Conservation (phyloP, 1,140 invertebrate genomes). For the Pseudomyrmex sp. region DNA sequence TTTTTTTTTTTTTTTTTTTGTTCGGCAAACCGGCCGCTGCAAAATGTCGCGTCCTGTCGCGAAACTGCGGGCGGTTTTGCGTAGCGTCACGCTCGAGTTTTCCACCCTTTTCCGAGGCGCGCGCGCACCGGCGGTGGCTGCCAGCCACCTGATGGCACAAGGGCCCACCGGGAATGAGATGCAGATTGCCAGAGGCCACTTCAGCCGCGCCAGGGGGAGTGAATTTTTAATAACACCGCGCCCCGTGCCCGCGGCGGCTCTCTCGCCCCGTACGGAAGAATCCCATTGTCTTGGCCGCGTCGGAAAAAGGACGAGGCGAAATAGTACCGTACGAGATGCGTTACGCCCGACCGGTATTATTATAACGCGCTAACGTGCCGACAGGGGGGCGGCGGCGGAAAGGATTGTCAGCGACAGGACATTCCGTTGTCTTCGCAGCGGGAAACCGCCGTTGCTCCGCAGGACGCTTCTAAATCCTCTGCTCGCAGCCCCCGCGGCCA, state of each 20-base stretch:
- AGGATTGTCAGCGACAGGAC: constrained; percentile 72
- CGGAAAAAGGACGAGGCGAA: constrained; percentile 71
- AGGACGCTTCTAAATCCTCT: background rate
- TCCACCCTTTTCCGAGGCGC: constrained; percentile 68
- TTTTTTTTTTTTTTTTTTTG: constrained; percentile 32
- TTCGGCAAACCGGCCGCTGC: too few relatives aligned
- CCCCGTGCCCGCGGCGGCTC: constrained; percentile 73
- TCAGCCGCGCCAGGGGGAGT: constrained; percentile 80
- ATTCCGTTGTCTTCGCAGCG: constrained; percentile 9
- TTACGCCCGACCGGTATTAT: constrained; percentile 74
- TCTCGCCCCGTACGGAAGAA: constrained; percentile 68
- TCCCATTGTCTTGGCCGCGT: constrained; percentile 80
- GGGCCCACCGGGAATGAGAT: constrained; percentile 83
- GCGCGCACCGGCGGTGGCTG: constrained; percentile 39
- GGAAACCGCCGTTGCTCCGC: background rate
- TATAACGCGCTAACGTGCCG: constrained; percentile 75
- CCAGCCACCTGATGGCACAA: constrained; percentile 76
- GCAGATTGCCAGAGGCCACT: constrained; percentile 86
- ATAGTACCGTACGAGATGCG: constrained; percentile 66
- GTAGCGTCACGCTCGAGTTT: constrained; percentile 52
- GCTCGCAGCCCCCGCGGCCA: background rate
- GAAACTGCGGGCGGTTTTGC: constrained; percentile 40
- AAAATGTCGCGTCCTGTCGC: constrained; percentile 12
- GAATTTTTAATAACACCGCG: constrained; percentile 85
- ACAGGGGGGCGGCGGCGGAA: constrained; percentile 9